Evolutionary conservation across 2,113 vertebrate species (phyloP).

Genomic region (Calonectris borealis): DNA sequence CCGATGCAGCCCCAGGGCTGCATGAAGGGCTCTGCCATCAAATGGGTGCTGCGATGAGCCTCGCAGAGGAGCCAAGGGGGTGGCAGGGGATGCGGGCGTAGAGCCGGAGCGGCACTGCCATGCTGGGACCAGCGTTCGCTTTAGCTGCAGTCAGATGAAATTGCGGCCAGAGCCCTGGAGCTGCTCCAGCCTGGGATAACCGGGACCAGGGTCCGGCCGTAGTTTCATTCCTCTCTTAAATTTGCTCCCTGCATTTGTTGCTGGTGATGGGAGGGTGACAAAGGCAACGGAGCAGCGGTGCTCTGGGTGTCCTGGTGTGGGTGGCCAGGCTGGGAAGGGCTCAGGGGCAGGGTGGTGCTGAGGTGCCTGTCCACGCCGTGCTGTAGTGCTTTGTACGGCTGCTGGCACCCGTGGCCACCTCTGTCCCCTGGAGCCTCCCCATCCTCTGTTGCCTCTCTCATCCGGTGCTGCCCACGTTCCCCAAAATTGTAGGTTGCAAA

Average conservation of each 20-base stretch:
- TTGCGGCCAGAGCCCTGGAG: not conserved
- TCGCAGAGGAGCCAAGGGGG: not conserved
- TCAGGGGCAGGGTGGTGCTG: not conserved
- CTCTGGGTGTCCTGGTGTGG: not conserved
- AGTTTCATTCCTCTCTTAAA: not conserved
- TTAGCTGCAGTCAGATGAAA: accelerated
- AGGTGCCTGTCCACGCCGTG: accelerated
- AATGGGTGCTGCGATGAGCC: not conserved
- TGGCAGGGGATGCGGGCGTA: not conserved
- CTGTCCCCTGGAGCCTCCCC: not conserved
- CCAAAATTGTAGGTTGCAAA: not conserved
- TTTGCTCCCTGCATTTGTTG: not conserved
- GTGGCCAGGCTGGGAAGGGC: not conserved
- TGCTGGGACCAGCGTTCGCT: not conserved
- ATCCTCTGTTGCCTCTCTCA: not conserved
- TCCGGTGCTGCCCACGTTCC: not conserved
- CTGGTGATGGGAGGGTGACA: not conserved
- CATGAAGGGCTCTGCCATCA: not conserved
- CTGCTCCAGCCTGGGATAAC: not conserved
- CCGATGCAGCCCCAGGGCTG: not conserved
- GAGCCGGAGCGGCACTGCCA: not conserved
- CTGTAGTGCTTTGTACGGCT: not conserved
- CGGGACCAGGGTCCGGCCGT: accelerated
- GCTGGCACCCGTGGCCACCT: accelerated
- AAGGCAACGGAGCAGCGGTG: not conserved